Evolutionary conservation across 2,888 invertebrate genomes (phyloP).

Genomic region (Ariolimax columbianus): DNA sequence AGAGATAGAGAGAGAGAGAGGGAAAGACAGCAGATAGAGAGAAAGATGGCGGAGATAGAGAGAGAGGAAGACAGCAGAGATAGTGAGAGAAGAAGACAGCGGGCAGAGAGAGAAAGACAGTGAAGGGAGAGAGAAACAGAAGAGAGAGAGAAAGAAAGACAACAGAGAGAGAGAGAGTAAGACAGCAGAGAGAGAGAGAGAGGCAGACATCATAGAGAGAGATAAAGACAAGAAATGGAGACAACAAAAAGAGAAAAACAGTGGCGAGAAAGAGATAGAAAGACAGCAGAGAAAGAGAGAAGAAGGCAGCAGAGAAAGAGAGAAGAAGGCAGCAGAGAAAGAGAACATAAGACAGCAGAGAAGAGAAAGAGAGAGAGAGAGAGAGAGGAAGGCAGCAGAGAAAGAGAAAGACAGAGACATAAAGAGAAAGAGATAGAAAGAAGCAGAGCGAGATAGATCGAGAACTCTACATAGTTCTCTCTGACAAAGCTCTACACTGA

Average conservation of each 20-base stretch:
- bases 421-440: too few relatives aligned
- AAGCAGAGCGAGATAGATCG: too few relatives aligned
- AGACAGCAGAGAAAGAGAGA: not conserved
- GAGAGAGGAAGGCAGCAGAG: not conserved
- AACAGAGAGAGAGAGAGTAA: constrained; percentile 21
- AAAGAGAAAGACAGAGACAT: constrained; percentile 16
- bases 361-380: constrained; percentile 14
- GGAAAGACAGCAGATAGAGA: too few relatives aligned
- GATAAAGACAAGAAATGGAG: too few relatives aligned
- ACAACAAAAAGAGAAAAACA: too few relatives aligned
- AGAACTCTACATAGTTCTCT: too few relatives aligned
- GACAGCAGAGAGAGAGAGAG: constrained; percentile 4
- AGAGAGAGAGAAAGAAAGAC: constrained; percentile 24
- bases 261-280: not conserved
- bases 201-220: too few relatives aligned
- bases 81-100: too few relatives aligned
- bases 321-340: constrained; percentile 7
- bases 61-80: too few relatives aligned
- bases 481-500: too few relatives aligned
- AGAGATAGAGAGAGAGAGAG: too few relatives aligned
- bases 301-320: constrained; percentile 13
- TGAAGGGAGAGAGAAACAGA: constrained; percentile 12
- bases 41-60: too few relatives aligned
- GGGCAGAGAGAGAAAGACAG: not conserved
- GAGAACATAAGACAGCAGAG: not conserved